phyloP scores from a whole-genome alignment of 2,888 invertebrate species.

The Andricus quercusramuli region DNA sequence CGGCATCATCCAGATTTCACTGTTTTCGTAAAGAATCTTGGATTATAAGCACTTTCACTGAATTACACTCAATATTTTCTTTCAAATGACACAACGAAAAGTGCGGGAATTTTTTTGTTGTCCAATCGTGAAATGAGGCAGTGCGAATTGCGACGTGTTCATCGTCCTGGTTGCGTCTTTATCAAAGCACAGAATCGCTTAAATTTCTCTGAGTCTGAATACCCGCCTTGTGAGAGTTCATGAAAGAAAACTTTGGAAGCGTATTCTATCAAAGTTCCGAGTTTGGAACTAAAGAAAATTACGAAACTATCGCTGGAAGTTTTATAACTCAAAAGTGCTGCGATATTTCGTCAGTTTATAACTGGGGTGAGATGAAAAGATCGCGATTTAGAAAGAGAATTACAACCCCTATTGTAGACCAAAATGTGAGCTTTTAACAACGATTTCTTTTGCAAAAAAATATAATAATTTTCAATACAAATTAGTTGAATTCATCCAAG shows the following conservation, averaged over 20 bases:
- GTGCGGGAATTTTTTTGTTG: neutral
- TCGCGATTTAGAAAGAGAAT: neutral
- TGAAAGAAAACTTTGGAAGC: conserved; percentile 20
- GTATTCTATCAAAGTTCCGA: conserved; percentile 9
- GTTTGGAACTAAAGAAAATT: conserved; percentile 26
- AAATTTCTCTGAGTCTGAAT: conserved; percentile 17
- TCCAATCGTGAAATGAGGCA: neutral
- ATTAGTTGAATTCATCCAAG: too few species aligned
- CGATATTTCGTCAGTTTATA: conserved; percentile 27
- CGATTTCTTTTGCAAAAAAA: neutral
- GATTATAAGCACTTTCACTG: neutral
- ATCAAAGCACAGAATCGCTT: neutral
- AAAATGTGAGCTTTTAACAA: neutral
- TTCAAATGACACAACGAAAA: neutral
- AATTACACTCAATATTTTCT: neutral
- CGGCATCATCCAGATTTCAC: conserved; percentile 1
- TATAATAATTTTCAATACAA: too few species aligned
- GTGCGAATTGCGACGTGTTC: neutral
- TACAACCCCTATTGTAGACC: neutral
- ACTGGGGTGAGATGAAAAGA: conserved; percentile 10
- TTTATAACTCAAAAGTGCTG: conserved; percentile 4
- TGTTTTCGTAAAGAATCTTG: neutral
- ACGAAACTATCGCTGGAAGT: conserved; percentile 21
- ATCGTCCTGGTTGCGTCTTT: neutral
- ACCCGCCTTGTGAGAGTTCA: neutral